Conservation (phyloP, 1,140 invertebrate genomes). For the Cyrtorhinus lividipennis region DNA sequence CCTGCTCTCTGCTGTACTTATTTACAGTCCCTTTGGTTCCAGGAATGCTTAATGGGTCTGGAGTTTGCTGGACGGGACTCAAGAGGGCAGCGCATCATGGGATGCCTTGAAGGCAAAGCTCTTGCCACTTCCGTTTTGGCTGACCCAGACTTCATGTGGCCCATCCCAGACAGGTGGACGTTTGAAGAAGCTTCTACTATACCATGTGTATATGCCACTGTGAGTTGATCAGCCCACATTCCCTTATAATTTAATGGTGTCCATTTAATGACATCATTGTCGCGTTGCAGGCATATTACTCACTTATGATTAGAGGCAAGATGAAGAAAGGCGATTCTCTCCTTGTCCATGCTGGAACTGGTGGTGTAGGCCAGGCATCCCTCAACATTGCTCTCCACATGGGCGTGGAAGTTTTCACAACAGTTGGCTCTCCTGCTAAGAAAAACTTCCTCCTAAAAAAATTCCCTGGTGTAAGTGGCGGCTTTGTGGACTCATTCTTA, state of each 20-base stretch:
- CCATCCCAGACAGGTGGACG: constrained; percentile 74
- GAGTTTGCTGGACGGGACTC: constrained; percentile 77
- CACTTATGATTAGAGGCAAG: constrained; percentile 66
- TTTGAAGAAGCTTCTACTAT: constrained; percentile 85
- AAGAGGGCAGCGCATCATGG: constrained; percentile 75
- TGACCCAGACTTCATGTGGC: constrained; percentile 75
- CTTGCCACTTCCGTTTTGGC: constrained; percentile 77
- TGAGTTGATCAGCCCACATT: constrained; percentile 27
- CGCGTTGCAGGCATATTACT: constrained; percentile 72
- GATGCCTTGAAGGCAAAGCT: constrained; percentile 77
- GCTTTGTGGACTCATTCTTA: neutral
- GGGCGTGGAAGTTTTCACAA: constrained; percentile 69
- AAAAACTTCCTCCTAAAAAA: constrained; percentile 72
- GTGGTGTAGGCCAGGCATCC: constrained; percentile 90
- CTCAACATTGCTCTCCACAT: constrained; percentile 79
- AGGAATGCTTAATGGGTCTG: constrained; percentile 87
- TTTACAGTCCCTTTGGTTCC: constrained; percentile 22
- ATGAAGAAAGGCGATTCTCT: constrained; percentile 71
- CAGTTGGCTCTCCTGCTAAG: constrained; percentile 76
- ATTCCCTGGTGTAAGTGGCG: constrained; percentile 47
- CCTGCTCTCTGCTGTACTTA: neutral
- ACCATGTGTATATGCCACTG: constrained; percentile 86
- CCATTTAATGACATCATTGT: constrained; percentile 14
- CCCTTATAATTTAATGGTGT: no score
- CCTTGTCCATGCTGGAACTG: constrained; percentile 87